A percentile compares a stretch with the other conserved stretches of the same genome.
These are phyloP conservation scores for Phaetusa simplex DNA, from an alignment of 2,113 vertebrate species.

Conservation along the genomic window DNA sequence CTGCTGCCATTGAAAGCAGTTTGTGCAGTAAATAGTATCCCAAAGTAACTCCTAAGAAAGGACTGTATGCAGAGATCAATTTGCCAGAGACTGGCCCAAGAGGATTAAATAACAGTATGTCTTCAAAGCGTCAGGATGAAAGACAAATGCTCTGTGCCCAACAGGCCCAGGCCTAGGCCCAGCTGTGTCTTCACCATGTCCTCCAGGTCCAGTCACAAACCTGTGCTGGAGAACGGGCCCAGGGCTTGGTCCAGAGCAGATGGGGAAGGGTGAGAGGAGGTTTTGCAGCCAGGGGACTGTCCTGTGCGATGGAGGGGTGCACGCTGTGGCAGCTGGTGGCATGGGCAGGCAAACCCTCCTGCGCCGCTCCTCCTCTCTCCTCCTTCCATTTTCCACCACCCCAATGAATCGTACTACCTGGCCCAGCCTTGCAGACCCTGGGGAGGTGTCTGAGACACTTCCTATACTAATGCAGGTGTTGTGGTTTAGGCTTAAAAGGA, in stretches of 20 bases:
- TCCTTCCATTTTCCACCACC: neutral
- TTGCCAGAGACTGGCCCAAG: neutral
- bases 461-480: neutral
- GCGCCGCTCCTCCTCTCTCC: neutral
- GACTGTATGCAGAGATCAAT: neutral
- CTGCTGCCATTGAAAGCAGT: neutral
- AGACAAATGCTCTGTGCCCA: neutral
- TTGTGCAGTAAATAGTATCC: neutral
- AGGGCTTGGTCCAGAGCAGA: neutral
- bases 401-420: neutral
- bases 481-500: neutral
- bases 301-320: rapidly evolving
- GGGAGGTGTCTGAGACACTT: neutral
- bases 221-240: neutral
- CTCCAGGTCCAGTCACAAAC: neutral
- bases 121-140: neutral
- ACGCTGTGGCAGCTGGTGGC: neutral
- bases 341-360: neutral
- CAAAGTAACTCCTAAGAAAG: neutral
- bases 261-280: neutral
- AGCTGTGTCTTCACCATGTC: rapidly evolving
- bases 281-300: neutral
- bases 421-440: neutral
- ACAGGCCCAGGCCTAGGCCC: no score
- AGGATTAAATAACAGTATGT: neutral